Evolutionary conservation across 2,797 vertebrate genomes (phyloP).

Genomic region (Myripristis murdjan): DNA sequence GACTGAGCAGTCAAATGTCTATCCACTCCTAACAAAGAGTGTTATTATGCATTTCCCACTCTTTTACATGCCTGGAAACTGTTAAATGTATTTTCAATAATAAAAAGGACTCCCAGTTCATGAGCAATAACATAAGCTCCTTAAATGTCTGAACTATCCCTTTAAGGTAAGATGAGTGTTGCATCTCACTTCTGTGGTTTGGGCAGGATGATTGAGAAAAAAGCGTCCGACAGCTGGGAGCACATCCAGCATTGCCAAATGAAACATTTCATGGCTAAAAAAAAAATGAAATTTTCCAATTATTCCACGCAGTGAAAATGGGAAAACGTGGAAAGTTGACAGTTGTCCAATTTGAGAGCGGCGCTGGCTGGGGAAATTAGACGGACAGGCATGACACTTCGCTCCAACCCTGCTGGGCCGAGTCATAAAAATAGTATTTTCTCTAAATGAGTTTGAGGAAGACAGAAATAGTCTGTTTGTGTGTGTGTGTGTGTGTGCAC

Average conservation of each 20-base stretch:
- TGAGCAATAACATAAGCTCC: neutral
- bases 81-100: neutral
- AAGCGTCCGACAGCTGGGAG: neutral
- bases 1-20: slow-evolving; percentile 28
- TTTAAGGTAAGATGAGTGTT: slow-evolving; percentile 14
- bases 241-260: slow-evolving; percentile 34
- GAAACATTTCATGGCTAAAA: slow-evolving; percentile 32
- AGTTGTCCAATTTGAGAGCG: slow-evolving; percentile 49
- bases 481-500: slow-evolving; percentile 9
- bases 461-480: too few species aligned
- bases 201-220: slow-evolving; percentile 5
- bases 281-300: slow-evolving; percentile 18
- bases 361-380: slow-evolving; percentile 54
- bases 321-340: slow-evolving; percentile 43
- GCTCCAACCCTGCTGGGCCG: slow-evolving; percentile 21
- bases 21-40: slow-evolving; percentile 16
- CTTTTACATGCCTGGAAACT: slow-evolving; percentile 8
- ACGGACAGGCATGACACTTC: slow-evolving; percentile 50
- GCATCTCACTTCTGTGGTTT: slow-evolving; percentile 5
- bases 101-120: too few species aligned
- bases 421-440: slow-evolving; percentile 57
- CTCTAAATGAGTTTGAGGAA: slow-evolving; percentile 49
- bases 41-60: slow-evolving; percentile 3
- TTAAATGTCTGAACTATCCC: slow-evolving; percentile 4
- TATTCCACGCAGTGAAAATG: slow-evolving; percentile 34